Percentiles rank a stretch among this genome's conserved stretches.
Conservation (phyloP, 2,797 vertebrate genomes). For the Acipenser oxyrinchus region DNA sequence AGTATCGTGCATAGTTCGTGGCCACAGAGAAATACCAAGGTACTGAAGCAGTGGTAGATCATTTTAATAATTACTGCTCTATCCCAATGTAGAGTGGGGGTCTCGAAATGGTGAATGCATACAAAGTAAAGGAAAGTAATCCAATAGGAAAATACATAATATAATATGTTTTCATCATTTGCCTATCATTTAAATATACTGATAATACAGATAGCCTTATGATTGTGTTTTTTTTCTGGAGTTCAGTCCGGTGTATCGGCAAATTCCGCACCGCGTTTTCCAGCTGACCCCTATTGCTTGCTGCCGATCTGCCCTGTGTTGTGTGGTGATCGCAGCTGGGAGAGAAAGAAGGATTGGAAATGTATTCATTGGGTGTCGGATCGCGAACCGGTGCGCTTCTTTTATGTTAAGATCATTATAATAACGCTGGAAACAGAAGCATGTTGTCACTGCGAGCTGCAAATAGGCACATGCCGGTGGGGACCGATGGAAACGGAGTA, state of each 20-base stretch:
- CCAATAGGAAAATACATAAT: no score
- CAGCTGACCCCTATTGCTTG: not conserved
- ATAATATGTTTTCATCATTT: not conserved
- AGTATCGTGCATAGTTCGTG: no score
- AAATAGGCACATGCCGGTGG: conserved; percentile 31
- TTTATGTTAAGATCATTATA: conserved; percentile 16
- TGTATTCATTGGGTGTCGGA: not conserved
- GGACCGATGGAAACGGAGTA: conserved; percentile 45
- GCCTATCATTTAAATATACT: not conserved
- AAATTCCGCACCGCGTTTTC: conserved; percentile 38
- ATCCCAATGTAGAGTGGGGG: no score
- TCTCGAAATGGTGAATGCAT: no score
- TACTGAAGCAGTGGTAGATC: no score
- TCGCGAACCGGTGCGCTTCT: conserved; percentile 5
- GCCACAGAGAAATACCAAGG: no score
- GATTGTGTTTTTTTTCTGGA: not conserved
- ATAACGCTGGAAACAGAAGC: conserved; percentile 15
- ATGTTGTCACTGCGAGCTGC: conserved; percentile 15
- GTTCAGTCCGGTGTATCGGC: not conserved
- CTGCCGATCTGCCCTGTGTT: conserved; percentile 15
- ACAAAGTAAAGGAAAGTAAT: no score
- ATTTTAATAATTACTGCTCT: no score
- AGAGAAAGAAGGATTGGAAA: conserved; percentile 6
- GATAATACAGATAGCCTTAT: not conserved
- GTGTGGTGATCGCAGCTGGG: conserved; percentile 18